Evolutionary conservation across 92 coral and sea anemone genomes (phyloP), one percentile per base, ranked within the genome.

Genomic region (Palythoa caribaeorum): DNA sequence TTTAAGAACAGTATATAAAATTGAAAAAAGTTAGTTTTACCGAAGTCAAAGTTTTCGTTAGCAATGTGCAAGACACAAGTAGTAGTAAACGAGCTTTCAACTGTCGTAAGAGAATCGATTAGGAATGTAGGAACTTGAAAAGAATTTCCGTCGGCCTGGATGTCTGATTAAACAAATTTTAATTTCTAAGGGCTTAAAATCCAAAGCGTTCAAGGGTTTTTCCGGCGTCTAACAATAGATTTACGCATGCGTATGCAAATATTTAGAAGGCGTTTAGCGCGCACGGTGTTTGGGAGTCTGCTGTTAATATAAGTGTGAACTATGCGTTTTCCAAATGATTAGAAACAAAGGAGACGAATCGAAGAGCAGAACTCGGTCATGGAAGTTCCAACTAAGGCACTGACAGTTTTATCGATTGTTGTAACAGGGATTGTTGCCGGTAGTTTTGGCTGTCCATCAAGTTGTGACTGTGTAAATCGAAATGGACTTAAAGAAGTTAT

Each of bases 231-330:
- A 44, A 80, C 85, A 80, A 80, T 60, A 63, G 57, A 63, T 12
- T 66, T 81, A 81, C 86, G 86, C 86, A 81, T 81, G 86, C 86
- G 86, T 81, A 81, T 81, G 86, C 76, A 19, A 81, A 81, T 81
- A 81, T 81, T 81, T 81, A 48, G 35, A 39, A 5, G 57, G 36
- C 59, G 75, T 81, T 81, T 81, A 81, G 86, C 86, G 86, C 71
- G 86, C 9, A 40, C 55, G 65, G 72, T 65, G 28, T 52, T 44
- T 65, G 76, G 52, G 66, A 81, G 48, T 57, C 75, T 76, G 86
- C 63, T 81, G 86, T 81, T 81, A 51, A 81, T 38, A 81, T 51
- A 81, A 66, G 86, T 65, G 86, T 81, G 86, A 81, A 68, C 28
- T 70, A 35, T 35, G 71, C 86, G 76, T 13, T 28, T 66, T 40